phyloP scores from a whole-genome alignment of 1,140 invertebrate genomes.

The roundworm (Caenorhabditis elegans) region DNA sequence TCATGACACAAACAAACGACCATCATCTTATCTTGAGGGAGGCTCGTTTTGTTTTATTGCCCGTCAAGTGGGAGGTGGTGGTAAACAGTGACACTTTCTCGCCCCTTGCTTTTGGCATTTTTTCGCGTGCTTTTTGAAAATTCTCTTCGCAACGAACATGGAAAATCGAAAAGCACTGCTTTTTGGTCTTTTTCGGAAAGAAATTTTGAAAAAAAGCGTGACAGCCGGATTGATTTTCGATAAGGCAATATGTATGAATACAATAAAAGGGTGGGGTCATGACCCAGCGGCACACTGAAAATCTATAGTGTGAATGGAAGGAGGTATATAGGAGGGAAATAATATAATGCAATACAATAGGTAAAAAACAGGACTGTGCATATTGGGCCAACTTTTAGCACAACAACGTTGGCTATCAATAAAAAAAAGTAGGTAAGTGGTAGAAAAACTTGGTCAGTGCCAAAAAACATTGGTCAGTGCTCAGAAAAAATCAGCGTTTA shows the following conservation, averaged over 20 bases:
- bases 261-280: background rate
- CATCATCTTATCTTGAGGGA: background rate
- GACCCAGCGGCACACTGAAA: too few species aligned
- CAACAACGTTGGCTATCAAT: too few species aligned
- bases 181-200: background rate
- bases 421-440: too few species aligned
- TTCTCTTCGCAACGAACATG: background rate
- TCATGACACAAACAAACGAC: background rate
- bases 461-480: too few species aligned
- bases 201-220: too few species aligned
- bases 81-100: conserved; percentile 20
- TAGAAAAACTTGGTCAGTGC: too few species aligned
- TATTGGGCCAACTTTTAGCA: too few species aligned
- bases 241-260: background rate
- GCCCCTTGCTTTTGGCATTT: background rate
- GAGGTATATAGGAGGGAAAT: too few species aligned
- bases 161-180: background rate
- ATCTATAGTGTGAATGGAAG: too few species aligned
- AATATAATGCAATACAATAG: too few species aligned
- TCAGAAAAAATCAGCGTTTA: too few species aligned
- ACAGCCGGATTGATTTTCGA: background rate
- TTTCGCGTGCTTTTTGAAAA: background rate
- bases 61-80: conserved; percentile 29
- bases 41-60: conserved; percentile 23
- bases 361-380: too few species aligned